phyloP scores from a whole-genome alignment of 2,113 vertebrate genomes.

The Proteles cristata region DNA sequence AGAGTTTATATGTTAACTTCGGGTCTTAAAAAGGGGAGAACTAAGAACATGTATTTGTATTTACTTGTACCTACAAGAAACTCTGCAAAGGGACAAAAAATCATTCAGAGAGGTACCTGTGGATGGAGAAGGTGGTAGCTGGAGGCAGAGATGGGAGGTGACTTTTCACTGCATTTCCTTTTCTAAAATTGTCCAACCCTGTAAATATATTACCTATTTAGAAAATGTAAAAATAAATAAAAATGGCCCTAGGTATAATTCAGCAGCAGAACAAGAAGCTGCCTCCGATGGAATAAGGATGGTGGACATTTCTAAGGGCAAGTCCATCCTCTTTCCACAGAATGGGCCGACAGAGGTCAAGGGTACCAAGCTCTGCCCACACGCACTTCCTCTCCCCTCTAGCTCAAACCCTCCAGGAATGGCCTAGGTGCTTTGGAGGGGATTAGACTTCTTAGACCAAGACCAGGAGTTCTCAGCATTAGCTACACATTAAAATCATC shows the following conservation, averaged over 20 bases:
- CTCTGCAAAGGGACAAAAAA: background rate
- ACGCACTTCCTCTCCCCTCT: background rate
- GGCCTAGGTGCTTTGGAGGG: background rate
- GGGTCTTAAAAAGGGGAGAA: background rate
- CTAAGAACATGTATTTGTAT: background rate
- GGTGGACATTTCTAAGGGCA: background rate
- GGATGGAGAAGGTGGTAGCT: background rate
- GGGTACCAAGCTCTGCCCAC: background rate
- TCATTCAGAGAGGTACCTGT: background rate
- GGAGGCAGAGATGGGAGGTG: background rate
- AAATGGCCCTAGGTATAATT: background rate
- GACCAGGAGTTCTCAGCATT: background rate
- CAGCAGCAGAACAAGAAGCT: background rate
- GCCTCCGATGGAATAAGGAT: background rate
- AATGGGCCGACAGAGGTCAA: background rate
- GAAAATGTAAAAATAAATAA: slow-evolving; percentile 8
- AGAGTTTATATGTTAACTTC: background rate
- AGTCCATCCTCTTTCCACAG: background rate
- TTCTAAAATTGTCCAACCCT: background rate
- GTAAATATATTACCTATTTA: background rate
- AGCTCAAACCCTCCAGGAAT: background rate
- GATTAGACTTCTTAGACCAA: background rate
- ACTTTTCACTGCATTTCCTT: background rate
- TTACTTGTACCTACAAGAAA: background rate
- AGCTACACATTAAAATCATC: background rate